Evolutionary conservation across 2,797 vertebrate species (phyloP).

Genomic region (Mycteria americana): DNA sequence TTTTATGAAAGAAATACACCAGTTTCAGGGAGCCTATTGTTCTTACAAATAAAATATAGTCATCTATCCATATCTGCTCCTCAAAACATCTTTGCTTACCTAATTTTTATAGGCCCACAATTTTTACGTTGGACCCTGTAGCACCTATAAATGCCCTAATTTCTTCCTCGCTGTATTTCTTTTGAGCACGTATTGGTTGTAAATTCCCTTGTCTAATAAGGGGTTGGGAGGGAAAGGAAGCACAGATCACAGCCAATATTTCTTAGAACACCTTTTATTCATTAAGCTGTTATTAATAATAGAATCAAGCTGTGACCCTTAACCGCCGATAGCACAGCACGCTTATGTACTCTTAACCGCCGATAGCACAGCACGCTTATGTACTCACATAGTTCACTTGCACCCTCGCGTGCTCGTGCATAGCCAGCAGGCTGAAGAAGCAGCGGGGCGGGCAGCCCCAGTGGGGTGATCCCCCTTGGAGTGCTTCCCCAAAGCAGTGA

Average conservation of each 20-base stretch:
- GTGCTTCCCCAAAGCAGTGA: background rate
- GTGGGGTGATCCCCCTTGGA: fast-evolving
- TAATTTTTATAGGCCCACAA: background rate
- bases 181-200: background rate
- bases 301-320: background rate
- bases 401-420: background rate
- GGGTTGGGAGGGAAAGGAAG: background rate
- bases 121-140: background rate
- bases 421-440: background rate
- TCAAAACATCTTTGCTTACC: background rate
- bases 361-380: fast-evolving
- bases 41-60: background rate
- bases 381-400: background rate
- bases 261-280: background rate
- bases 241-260: background rate
- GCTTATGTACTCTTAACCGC: background rate
- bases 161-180: background rate
- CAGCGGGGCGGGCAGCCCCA: background rate
- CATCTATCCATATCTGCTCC: background rate
- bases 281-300: background rate
- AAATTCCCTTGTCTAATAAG: background rate
- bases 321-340: background rate
- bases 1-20: background rate
- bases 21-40: background rate
- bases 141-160: background rate